phyloP scores from a whole-genome alignment of 1,140 invertebrate genomes.

The Pentalonia nigronervosa region DNA sequence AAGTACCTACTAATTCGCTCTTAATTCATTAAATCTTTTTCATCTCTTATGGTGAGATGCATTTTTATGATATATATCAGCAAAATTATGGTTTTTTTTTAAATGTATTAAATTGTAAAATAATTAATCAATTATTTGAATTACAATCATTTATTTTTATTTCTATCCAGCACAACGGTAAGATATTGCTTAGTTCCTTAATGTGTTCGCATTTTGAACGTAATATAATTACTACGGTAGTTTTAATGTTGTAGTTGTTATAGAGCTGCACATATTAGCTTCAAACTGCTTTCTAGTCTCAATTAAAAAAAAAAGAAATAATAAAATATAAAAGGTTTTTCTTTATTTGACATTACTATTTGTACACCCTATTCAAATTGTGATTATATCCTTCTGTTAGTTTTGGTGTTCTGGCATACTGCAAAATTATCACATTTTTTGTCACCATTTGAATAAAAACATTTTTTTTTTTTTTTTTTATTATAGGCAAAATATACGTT shows the following conservation, averaged over 20 bases:
- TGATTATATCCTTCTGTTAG: background rate
- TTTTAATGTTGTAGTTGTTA: background rate
- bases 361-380: background rate
- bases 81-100: background rate
- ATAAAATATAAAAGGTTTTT: constrained; percentile 10
- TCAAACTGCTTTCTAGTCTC: background rate
- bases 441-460: background rate
- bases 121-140: background rate
- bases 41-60: background rate
- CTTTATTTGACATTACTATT: background rate
- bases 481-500: background rate
- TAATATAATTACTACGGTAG: background rate
- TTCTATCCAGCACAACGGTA: background rate
- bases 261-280: background rate
- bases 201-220: background rate
- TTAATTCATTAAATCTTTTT: background rate
- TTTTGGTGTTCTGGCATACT: background rate
- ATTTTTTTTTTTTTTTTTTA: too few species aligned
- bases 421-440: background rate
- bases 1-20: too few species aligned
- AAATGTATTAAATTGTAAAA: background rate
- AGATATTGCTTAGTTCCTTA: background rate
- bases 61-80: background rate
- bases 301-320: background rate
- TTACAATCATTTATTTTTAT: background rate